Conservation (phyloP, 2,113 vertebrate genomes). For the Eublepharis macularius region DNA sequence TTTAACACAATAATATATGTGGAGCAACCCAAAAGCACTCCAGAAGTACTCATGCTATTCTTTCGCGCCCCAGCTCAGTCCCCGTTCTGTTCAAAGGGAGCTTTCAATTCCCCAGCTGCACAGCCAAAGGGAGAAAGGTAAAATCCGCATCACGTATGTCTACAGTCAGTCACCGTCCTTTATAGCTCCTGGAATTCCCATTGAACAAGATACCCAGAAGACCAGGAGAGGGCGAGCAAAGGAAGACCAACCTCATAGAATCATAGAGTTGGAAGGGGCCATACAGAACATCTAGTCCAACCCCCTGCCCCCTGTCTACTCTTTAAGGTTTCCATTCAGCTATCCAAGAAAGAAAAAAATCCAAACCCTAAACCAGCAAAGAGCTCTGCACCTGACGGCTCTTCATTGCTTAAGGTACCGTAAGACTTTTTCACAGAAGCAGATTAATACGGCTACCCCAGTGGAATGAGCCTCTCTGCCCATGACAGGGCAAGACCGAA, state of each 20-base stretch:
- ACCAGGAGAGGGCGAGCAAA: neutral
- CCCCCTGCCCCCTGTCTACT: too few species aligned
- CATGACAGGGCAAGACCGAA: too few species aligned
- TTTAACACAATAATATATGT: neutral
- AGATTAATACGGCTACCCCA: too few species aligned
- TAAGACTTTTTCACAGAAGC: too few species aligned
- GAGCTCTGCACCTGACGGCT: too few species aligned
- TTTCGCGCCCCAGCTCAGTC: neutral
- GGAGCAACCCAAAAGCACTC: neutral
- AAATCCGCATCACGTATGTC: too few species aligned
- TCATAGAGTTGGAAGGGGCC: too few species aligned
- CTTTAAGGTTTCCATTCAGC: neutral
- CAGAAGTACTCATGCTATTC: neutral
- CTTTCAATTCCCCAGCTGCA: neutral
- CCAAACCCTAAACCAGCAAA: too few species aligned
- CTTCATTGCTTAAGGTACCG: too few species aligned
- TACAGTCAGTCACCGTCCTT: neutral
- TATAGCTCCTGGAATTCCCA: neutral
- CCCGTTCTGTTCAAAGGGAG: neutral
- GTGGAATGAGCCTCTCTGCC: too few species aligned
- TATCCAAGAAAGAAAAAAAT: too few species aligned
- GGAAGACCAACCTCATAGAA: neutral
- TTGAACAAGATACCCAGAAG: neutral
- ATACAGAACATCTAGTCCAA: too few species aligned
- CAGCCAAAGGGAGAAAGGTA: neutral